Conservation (phyloP, 1,140 invertebrate species). For the Pseudomyrmex cubaensis region DNA sequence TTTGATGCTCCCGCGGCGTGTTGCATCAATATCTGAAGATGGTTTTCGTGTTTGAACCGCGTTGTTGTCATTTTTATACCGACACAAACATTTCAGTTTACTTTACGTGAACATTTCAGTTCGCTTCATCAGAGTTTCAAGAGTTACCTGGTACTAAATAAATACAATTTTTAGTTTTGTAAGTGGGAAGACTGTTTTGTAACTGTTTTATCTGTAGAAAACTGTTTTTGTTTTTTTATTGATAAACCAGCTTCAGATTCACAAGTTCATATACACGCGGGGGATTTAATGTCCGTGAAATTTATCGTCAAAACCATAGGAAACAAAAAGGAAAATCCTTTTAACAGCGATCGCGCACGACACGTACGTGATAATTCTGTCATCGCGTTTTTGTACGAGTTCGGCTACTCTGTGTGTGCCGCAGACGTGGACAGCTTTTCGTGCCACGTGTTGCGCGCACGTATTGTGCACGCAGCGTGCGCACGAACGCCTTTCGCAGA, state of each 20-base stretch:
- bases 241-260: neutral
- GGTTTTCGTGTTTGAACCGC: no score
- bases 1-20: no score
- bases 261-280: neutral
- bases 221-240: no score
- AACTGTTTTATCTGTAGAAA: no score
- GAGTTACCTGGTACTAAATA: neutral
- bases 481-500: conserved; percentile 8
- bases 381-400: conserved; percentile 30
- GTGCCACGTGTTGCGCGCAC: conserved; percentile 50
- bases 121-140: no score
- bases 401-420: neutral
- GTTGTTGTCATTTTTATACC: no score
- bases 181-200: neutral
- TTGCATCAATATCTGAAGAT: no score
- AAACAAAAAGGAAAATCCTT: neutral
- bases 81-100: no score
- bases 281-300: neutral
- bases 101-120: no score
- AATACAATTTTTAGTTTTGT: neutral
- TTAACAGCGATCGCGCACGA: conserved; percentile 8
- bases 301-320: neutral
- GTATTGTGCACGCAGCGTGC: conserved; percentile 46
- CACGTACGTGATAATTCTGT: conserved; percentile 20
- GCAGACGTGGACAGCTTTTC: neutral